Evolutionary conservation across 1,140 invertebrate genomes (phyloP), one percentile per base, ranked within the genome.

Genomic region (Heliconius himera): DNA sequence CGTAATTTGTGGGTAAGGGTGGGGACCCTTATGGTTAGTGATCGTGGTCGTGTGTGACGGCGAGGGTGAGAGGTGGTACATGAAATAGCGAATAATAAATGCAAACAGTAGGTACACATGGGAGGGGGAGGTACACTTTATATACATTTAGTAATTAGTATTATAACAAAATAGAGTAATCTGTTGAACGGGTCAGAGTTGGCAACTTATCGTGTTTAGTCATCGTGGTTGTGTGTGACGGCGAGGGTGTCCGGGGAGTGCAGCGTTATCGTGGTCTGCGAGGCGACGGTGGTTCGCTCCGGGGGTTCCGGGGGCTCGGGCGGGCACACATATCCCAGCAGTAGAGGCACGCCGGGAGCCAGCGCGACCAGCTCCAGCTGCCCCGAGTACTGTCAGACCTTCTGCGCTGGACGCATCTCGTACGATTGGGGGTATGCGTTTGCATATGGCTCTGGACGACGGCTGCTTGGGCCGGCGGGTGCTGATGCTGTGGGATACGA

Each of bases 371-470:
- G 85, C 79, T 80, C 79, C n/a, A 80, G 75, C 51, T 77, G 82
- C 70, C 77, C 74, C 74, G 76, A 79, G 90, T 89, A 91, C 87
- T 91, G 92, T 94, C 93, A 94, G 85, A 93, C 92, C 88, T 94
- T 94, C 70, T 93, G 93, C 80, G 92, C 84, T 41, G 92, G 89
- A 29, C 91, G 92, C 93, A 94, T 92, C 90, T 93, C 92, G 88
- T 93, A 93, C 76, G 91, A 84, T 80, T 91, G 89, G 78, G 94
- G 92, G 88, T 95, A 95, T 36, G 93, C 94, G 82, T 90, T 89
- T 60, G 94, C 94, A 86, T 95, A 95, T 29, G 93, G 89, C 81
- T 94, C 93, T 16, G 82, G 77, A 73, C 94, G 89, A 3, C 92
- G 88, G 3, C 84, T 88, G 82, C 90, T 90, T 22, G 89, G 88